Base-by-base conservation (phyloP, 2,797 vertebrate species). In the Sparidentex hasta region DNA sequence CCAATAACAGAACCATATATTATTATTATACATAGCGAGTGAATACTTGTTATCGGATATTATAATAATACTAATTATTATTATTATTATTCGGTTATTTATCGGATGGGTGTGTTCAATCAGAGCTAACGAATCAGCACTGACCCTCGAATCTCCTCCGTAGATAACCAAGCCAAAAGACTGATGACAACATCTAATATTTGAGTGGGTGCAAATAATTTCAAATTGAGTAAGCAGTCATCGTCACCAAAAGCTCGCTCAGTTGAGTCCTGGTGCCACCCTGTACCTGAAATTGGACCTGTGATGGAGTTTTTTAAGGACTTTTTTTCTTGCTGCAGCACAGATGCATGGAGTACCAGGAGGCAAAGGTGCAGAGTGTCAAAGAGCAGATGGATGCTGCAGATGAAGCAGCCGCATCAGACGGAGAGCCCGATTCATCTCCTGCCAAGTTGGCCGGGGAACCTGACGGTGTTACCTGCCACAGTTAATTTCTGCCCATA, bases 371-470 rank as follows among this genome's bases (percentile, higher is more conserved):
- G 25, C 8, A 1, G 20, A 47, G 56, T 18, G 65, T 50, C 41
- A 2, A 13, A 52, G 38, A 43, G 56, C 55, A 70, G 65, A 47
- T n/a, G 54, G 65, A 20, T 9, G 63, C 25, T 21, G 43, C 33
- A 21, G 9, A 50, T 14, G 1, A 65, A 29, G 29, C 44, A 57
- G 7, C 12, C 11, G 5, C 46, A 47, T 29, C 59, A 23, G 27
- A 66, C 13, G 7, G 43, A 51, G 41, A 21, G 33, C 1, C 50
- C 0, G 57, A 63, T 50, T 86, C 56, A 65, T 80, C 69, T 77
- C 38, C 76, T 47, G 76, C 73, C 80, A 74, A 52, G 56, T 13
- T 69, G 76, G 59, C 54, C 17, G 0, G 14, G 41, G 41, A 62
- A 29, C 25, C 55, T 25, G 52, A 51, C 52, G 2, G 52, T 9